These are phyloP conservation scores for Novumbra hubbsi DNA, from an alignment of 2,797 vertebrate species.

Conservation along the genomic window DNA sequence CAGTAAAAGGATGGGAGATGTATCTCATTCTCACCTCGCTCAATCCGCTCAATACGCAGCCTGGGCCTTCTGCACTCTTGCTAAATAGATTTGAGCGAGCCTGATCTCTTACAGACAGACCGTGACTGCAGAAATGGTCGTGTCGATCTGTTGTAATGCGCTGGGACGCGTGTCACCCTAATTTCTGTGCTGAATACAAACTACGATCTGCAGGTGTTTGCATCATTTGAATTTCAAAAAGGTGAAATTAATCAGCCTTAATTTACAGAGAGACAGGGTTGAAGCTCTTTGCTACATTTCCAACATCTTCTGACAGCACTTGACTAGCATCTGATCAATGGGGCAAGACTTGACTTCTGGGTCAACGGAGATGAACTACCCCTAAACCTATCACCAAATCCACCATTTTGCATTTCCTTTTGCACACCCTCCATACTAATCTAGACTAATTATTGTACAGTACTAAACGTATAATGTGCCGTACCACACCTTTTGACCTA, in stretches of 20 bases:
- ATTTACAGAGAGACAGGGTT: no score
- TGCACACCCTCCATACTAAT: neutral
- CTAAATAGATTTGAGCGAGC: neutral
- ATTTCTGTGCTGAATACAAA: no score
- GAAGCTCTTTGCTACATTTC: no score
- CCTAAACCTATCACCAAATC: neutral
- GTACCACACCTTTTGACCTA: conserved; percentile 44
- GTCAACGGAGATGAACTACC: neutral
- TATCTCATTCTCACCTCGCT: neutral
- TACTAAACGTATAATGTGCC: neutral
- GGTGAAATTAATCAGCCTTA: no score
- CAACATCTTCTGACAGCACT: no score
- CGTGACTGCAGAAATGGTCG: no score
- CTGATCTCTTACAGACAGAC: neutral
- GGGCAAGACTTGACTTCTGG: no score
- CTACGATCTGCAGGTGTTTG: no score
- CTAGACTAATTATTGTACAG: neutral
- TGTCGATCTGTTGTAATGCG: neutral
- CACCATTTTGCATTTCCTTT: neutral
- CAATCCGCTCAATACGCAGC: neutral
- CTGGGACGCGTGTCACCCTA: neutral
- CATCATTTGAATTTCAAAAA: no score
- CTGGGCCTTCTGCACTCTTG: neutral
- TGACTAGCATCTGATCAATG: no score
- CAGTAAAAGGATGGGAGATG: neutral